These are phyloP conservation scores for Caiman crocodilus DNA, from an alignment of 2,797 vertebrate species.

Conservation along the genomic window DNA sequence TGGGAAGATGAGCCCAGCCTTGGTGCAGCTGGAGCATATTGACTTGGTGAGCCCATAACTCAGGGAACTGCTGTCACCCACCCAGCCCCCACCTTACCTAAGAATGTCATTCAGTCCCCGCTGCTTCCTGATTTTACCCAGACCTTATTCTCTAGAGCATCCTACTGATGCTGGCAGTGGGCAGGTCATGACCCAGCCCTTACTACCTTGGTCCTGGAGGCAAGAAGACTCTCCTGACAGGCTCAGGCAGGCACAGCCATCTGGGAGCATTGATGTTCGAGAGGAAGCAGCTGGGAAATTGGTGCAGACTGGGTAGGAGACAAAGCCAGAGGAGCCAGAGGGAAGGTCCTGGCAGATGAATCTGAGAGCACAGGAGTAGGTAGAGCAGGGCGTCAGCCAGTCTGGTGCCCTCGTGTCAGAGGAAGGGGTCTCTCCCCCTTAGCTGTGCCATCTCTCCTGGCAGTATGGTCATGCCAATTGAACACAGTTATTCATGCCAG, in stretches of 20 bases:
- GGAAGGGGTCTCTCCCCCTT: neutral
- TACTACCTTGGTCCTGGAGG: no score
- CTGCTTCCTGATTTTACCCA: no score
- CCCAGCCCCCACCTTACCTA: neutral
- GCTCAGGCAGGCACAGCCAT: neutral
- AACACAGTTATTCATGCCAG: neutral
- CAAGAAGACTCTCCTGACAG: no score
- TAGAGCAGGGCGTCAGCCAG: neutral
- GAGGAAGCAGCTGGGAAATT: neutral
- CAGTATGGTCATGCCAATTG: neutral
- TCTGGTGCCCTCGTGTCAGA: neutral
- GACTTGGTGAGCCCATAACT: neutral
- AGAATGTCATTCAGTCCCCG: neutral
- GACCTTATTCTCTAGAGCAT: neutral
- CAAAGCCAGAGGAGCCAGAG: neutral
- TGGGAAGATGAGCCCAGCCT: neutral
- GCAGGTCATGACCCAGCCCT: neutral
- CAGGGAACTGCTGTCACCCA: neutral
- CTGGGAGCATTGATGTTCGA: neutral
- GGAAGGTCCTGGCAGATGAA: neutral
- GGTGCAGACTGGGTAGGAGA: neutral
- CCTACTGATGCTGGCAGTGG: neutral
- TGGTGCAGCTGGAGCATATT: neutral
- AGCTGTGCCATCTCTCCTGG: neutral
- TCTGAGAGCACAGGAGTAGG: neutral